phyloP scores from a whole-genome alignment of 2,888 invertebrate genomes.

The Brenthis hecate region DNA sequence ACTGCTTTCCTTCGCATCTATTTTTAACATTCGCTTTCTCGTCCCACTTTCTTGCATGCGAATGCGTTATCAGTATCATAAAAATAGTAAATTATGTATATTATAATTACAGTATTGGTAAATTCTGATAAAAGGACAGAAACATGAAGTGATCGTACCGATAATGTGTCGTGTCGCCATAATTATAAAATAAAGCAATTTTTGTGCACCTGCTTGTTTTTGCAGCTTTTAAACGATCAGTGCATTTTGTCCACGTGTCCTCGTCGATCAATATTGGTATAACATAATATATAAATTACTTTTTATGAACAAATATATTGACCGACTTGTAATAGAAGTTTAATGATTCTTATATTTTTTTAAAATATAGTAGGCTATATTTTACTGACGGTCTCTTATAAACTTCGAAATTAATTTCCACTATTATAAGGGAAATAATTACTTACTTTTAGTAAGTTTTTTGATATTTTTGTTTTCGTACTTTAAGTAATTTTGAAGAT shows the following conservation, averaged over 20 bases:
- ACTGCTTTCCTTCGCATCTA: slow-evolving; percentile 30
- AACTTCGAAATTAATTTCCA: too few species aligned
- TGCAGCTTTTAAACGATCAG: slow-evolving; percentile 14
- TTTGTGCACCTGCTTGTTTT: slow-evolving; percentile 9
- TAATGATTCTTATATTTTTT: background rate
- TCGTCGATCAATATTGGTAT: slow-evolving; percentile 6
- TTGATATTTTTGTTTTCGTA: too few species aligned
- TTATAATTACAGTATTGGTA: slow-evolving; percentile 1
- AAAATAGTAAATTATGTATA: slow-evolving; percentile 9
- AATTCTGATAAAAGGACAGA: slow-evolving; percentile 1
- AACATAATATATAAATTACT: background rate
- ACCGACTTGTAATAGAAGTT: background rate
- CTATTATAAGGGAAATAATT: too few species aligned
- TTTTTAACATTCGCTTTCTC: slow-evolving; percentile 34
- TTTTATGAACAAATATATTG: background rate
- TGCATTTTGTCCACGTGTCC: slow-evolving; percentile 11
- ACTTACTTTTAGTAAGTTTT: too few species aligned
- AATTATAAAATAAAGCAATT: slow-evolving; percentile 21
- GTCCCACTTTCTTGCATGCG: slow-evolving; percentile 29
- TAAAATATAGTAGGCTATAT: background rate
- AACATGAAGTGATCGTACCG: slow-evolving; percentile 10
- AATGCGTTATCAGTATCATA: slow-evolving; percentile 15
- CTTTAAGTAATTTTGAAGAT: too few species aligned
- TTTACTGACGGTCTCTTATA: too few species aligned
- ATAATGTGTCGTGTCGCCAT: slow-evolving; percentile 12